phyloP scores from a whole-genome alignment of 2,113 vertebrate genomes.

The Hemiprocne comata region DNA sequence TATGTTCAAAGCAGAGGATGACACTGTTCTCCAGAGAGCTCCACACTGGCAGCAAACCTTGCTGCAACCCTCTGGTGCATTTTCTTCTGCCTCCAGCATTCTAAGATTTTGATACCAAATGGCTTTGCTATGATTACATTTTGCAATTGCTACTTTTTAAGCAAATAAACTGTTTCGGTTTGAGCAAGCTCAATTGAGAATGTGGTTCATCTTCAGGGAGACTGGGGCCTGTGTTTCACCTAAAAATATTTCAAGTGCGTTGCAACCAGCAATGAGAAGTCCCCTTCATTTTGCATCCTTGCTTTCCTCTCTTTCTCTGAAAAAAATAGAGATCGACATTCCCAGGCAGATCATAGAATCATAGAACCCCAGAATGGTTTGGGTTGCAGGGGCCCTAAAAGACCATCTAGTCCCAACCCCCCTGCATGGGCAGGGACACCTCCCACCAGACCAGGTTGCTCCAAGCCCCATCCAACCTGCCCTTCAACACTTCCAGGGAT shows the following conservation, averaged over 20 bases:
- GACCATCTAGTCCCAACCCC: too few species aligned
- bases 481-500: too few species aligned
- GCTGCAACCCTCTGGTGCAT: not conserved
- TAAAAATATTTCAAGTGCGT: not conserved
- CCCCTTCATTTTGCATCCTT: not conserved
- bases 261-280: not conserved
- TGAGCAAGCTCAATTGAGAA: not conserved
- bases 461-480: too few species aligned
- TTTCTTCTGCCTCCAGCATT: not conserved
- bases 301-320: not conserved
- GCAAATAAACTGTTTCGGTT: too few species aligned
- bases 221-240: not conserved
- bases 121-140: not conserved
- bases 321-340: not conserved
- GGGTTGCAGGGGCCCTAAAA: too few species aligned
- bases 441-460: too few species aligned
- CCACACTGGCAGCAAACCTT: not conserved
- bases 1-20: not conserved
- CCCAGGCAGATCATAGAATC: not conserved
- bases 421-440: too few species aligned
- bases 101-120: not conserved
- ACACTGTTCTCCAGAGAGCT: not conserved
- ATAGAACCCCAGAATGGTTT: too few species aligned
- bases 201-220: not conserved
- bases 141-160: not conserved